Conservation (phyloP, 2,888 invertebrate species). For the Chaitophorus viminalis region DNA sequence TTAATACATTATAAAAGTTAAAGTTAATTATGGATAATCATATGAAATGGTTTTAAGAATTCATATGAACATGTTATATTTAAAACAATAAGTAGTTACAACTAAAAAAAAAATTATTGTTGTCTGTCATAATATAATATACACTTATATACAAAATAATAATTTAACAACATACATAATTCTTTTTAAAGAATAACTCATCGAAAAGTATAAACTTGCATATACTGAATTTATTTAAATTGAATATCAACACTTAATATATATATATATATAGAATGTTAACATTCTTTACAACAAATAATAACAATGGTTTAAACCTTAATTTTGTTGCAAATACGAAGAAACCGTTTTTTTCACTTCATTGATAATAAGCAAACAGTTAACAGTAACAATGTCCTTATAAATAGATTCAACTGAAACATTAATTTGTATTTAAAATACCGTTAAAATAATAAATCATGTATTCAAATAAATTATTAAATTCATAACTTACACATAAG, state of each 20-base stretch:
- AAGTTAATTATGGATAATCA: not conserved
- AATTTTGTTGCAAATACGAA: conserved; percentile 39
- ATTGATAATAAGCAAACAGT: conserved; percentile 48
- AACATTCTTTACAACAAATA: not conserved
- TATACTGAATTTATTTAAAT: not conserved
- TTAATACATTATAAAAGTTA: conserved; percentile 22
- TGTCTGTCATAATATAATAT: no score
- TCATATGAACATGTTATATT: not conserved
- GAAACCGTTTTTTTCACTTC: conserved; percentile 53
- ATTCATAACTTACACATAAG: conserved; percentile 43
- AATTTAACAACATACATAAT: not conserved
- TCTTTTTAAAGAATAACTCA: not conserved
- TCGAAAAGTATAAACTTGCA: not conserved
- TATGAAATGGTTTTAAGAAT: not conserved
- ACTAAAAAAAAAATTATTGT: not conserved
- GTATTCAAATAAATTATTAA: not conserved
- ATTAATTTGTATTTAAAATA: conserved; percentile 9
- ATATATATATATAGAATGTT: not conserved
- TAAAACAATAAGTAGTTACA: not conserved
- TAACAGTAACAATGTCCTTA: conserved; percentile 50
- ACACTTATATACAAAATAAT: not conserved
- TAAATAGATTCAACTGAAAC: conserved; percentile 59
- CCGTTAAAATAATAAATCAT: not conserved
- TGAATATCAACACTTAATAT: not conserved
- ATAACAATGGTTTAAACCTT: not conserved